A percentile compares a stretch with the other conserved stretches of the same genome.
Evolutionary conservation across 2,113 vertebrate genomes (phyloP).

Genomic region (Saguinus midas): DNA sequence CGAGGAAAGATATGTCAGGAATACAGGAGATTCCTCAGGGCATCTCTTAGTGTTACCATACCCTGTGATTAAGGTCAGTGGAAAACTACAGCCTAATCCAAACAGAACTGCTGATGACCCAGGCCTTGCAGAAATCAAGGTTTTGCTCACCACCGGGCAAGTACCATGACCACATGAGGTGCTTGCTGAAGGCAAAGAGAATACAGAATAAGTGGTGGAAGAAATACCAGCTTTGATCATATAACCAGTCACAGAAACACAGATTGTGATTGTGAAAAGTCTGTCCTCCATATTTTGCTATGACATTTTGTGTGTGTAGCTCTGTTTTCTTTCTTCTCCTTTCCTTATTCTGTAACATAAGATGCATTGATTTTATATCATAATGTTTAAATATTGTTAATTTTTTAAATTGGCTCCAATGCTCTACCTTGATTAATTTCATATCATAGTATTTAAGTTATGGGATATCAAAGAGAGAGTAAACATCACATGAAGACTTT

Average conservation of each 20-base stretch:
- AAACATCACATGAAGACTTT: not conserved
- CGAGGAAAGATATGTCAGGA: not conserved
- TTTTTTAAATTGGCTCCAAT: too few species aligned
- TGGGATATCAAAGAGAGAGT: not conserved
- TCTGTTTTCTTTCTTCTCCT: too few species aligned
- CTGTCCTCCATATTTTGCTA: not conserved
- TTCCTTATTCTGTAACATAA: too few species aligned
- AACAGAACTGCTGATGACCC: not conserved
- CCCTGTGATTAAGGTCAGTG: not conserved
- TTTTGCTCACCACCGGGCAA: not conserved
- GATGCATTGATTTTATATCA: too few species aligned
- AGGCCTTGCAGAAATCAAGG: not conserved
- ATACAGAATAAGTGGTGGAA: not conserved
- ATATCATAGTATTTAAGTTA: too few species aligned
- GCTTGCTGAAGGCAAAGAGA: not conserved
- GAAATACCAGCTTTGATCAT: not conserved
- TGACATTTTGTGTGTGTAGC: not conserved
- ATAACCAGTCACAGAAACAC: not conserved
- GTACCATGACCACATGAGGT: not conserved
- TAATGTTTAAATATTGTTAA: too few species aligned
- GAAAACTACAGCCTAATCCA: not conserved
- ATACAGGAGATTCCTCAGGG: not conserved
- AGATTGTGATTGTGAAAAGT: not conserved
- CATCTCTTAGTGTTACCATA: not conserved
- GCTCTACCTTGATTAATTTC: too few species aligned